These are phyloP conservation scores for Lophochroa leadbeateri DNA, from an alignment of 2,113 vertebrate species.

Conservation along the genomic window DNA sequence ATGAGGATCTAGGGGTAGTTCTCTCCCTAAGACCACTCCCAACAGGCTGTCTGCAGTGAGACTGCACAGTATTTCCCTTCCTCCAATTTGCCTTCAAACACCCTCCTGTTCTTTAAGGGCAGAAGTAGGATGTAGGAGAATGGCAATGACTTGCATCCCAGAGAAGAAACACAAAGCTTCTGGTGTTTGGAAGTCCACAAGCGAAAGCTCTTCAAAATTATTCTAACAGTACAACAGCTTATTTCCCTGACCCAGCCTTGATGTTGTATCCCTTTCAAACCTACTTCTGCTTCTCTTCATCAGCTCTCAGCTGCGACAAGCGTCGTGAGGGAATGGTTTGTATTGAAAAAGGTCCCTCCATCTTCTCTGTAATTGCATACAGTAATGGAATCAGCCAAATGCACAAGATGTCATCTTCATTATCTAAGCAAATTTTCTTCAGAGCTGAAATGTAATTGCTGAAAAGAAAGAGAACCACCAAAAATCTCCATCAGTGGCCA, in stretches of 20 bases:
- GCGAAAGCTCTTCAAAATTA: background rate
- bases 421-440: background rate
- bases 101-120: background rate
- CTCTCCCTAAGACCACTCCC: background rate
- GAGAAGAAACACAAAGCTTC: background rate
- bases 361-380: background rate
- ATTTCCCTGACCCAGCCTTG: background rate
- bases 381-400: background rate
- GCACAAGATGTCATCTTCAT: background rate
- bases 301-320: background rate
- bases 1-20: background rate
- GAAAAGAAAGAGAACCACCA: background rate
- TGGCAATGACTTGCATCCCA: background rate
- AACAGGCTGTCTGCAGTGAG: background rate
- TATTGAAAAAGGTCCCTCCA: background rate
- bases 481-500: background rate
- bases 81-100: background rate
- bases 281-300: background rate
- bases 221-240: background rate
- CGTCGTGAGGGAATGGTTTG: background rate
- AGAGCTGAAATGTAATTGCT: background rate
- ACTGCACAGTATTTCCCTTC: background rate
- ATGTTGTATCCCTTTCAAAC: background rate
- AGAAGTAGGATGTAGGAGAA: background rate
- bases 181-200: background rate